phyloP scores from a whole-genome alignment of 2,888 invertebrate species.

The Julus scandinavius region DNA sequence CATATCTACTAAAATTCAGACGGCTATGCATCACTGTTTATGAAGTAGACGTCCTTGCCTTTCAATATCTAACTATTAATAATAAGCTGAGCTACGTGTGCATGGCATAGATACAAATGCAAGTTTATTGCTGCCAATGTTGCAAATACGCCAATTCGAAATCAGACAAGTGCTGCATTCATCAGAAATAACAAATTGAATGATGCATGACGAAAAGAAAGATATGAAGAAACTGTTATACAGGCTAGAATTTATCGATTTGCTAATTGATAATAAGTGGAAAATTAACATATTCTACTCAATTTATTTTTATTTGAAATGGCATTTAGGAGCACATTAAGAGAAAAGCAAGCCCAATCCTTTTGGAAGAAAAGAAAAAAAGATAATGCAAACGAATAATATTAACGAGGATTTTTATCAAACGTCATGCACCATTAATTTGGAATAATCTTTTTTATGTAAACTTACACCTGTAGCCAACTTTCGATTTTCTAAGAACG shows the following conservation, averaged over 20 bases:
- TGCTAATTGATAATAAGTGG: neutral
- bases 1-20: neutral
- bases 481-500: too few species aligned
- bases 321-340: conserved; percentile 17
- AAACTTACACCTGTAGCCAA: too few species aligned
- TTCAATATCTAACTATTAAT: neutral
- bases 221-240: neutral
- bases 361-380: too few species aligned
- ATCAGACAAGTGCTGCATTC: conserved; percentile 21
- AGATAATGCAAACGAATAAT: too few species aligned
- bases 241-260: neutral
- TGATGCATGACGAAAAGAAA: neutral
- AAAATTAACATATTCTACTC: neutral
- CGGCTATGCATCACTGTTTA: conserved; percentile 11
- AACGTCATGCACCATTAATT: too few species aligned
- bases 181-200: neutral
- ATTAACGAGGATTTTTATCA: too few species aligned
- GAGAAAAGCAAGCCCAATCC: neutral
- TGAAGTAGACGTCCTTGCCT: conserved; percentile 27
- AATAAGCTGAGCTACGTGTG: neutral
- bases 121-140: neutral
- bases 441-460: too few species aligned
- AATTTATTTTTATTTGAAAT: neutral
- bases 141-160: neutral
- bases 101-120: neutral